Evolutionary conservation across 2,888 invertebrate genomes (phyloP), one percentile per base, ranked within the genome.

Genomic region (Zaprionus lineosus): DNA sequence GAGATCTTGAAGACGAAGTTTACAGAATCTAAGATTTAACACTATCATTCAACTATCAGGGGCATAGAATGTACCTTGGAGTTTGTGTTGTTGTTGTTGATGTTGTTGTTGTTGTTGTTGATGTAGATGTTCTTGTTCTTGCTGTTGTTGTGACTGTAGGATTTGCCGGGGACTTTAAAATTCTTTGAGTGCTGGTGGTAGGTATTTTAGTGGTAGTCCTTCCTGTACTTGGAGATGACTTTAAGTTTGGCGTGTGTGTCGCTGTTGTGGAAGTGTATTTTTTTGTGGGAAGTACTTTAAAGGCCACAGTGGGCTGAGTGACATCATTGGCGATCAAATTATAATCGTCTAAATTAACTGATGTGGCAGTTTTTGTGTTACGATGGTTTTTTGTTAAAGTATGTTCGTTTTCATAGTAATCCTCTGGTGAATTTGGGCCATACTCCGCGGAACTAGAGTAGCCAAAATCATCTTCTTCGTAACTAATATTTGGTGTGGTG

Each of bases 101-200:
- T 70, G 79, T 53, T 12, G 68, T 55, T 50, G 72, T 52, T 53
- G 50, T 63, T 33, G 41, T 44, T 46, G 55, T 44, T 56, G 56
- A 53, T 41, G 55, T 66, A 40, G 51, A 47, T 55, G 70, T 60
- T 62, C 70, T 60, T 33, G 28, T 33, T 52, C 79, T 48, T 70
- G 79, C 51, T 14, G 67, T 57, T 50, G 72, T 48, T 53, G 46
- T 63, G 26, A 41, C 41, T 46, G 55, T 52, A 50, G 56, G 52
- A 39, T 51, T 66, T 43, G 51, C 52, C 37, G 61, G 28, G 43
- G 66, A 21, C 43, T 57, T 74, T 72, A 67, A 81, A 33, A 46
- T 36, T 44, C 58, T 69, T 69, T 59, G 65, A 57, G 89, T 86
- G 84, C 90, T 89, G 88, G 91, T 90, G 91, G 91, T 71, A 36